Evolutionary conservation across 2,888 invertebrate genomes (phyloP).

Genomic region (Scotopteryx bipunctaria): DNA sequence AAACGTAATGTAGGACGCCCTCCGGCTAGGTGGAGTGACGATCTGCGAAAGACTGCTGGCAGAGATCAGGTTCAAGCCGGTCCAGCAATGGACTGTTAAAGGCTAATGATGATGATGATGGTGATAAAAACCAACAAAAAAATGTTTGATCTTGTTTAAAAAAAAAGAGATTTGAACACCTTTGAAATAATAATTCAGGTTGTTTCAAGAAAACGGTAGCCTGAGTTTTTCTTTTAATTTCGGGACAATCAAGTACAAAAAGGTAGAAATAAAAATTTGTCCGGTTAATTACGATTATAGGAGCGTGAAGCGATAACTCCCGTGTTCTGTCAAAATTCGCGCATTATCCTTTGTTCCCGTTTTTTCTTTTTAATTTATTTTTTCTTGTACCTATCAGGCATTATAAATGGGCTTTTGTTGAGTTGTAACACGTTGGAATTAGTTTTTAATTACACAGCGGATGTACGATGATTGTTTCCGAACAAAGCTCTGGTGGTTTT

Average conservation of each 20-base stretch:
- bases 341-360: constrained; percentile 47
- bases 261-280: constrained; percentile 36
- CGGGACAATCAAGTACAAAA: constrained; percentile 31
- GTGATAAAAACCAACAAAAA: no score
- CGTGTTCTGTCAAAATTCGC: constrained; percentile 39
- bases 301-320: constrained; percentile 37
- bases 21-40: no score
- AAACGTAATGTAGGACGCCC: no score
- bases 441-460: constrained; percentile 75
- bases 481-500: constrained; percentile 31
- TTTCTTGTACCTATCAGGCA: constrained; percentile 58
- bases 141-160: no score
- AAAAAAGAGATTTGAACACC: no score
- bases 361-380: constrained; percentile 20
- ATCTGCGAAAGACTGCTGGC: no score
- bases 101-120: no score
- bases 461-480: constrained; percentile 45
- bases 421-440: constrained; percentile 60
- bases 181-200: no score
- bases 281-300: constrained; percentile 33
- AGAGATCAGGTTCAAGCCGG: no score
- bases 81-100: no score
- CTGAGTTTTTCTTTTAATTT: constrained; percentile 13
- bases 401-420: constrained; percentile 77
- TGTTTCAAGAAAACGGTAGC: constrained; percentile 1